phyloP scores from a whole-genome alignment of 2,113 vertebrate species.

The Ophthalmolycus amberensis region DNA sequence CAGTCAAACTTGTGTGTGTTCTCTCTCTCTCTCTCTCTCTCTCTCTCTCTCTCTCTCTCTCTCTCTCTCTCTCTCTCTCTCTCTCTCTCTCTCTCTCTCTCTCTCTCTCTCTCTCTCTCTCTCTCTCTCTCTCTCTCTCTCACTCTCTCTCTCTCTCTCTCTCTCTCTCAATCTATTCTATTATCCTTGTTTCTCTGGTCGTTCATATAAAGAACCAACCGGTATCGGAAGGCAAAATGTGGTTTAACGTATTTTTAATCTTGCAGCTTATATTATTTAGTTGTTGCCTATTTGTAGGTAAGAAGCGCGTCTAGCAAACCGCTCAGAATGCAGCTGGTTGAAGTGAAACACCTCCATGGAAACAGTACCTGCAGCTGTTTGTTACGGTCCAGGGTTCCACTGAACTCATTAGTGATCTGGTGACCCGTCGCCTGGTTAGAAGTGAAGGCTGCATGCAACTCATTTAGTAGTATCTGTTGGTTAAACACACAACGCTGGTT shows the following conservation, averaged over 20 bases:
- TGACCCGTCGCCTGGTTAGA: conserved; percentile 82
- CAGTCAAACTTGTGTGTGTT: too few species aligned
- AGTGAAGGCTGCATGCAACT: conserved; percentile 86
- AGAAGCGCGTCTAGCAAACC: too few species aligned
- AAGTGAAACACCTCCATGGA: too few species aligned
- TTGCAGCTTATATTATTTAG: background rate
- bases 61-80: too few species aligned
- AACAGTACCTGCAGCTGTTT: conserved; percentile 43
- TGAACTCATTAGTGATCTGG: conserved; percentile 74
- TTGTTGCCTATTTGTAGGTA: background rate
- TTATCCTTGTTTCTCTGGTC: background rate
- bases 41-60: too few species aligned
- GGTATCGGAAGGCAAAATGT: background rate
- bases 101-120: too few species aligned
- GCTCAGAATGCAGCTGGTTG: too few species aligned
- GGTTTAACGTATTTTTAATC: background rate
- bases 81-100: too few species aligned
- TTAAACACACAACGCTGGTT: conserved; percentile 49
- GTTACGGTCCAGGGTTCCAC: conserved; percentile 52
- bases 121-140: too few species aligned
- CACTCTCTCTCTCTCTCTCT: too few species aligned
- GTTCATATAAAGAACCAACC: background rate
- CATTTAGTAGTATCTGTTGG: conserved; percentile 84
- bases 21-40: too few species aligned
- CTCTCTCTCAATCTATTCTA: background rate